Conservation (phyloP, 2,888 invertebrate species). For the Tetragnatha montana region DNA sequence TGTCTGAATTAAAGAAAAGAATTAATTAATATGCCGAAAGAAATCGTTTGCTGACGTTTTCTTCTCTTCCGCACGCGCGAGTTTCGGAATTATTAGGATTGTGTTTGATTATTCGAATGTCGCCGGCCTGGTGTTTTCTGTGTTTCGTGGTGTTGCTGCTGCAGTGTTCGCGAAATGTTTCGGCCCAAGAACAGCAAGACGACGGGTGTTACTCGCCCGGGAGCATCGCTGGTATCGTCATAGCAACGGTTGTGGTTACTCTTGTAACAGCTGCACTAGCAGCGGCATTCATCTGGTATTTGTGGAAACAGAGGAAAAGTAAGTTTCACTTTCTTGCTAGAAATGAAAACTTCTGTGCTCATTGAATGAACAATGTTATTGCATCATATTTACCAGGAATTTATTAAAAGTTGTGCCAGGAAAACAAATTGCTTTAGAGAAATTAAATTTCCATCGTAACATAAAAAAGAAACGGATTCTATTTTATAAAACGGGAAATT, state of each 20-base stretch:
- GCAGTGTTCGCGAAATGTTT: slow-evolving; percentile 13
- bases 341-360: too few relatives aligned
- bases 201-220: slow-evolving; percentile 61
- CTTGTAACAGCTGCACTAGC: slow-evolving; percentile 59
- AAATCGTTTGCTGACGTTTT: slow-evolving; percentile 1
- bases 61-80: not conserved
- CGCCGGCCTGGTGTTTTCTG: slow-evolving; percentile 16
- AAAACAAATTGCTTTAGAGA: too few relatives aligned
- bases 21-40: slow-evolving; percentile 24
- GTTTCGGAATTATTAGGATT: slow-evolving; percentile 27
- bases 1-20: not conserved
- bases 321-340: not conserved
- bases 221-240: slow-evolving; percentile 68
- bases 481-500: too few relatives aligned
- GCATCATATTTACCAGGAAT: too few relatives aligned
- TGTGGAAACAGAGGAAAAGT: slow-evolving; percentile 68
- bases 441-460: too few relatives aligned
- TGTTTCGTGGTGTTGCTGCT: slow-evolving; percentile 20
- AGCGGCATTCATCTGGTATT: slow-evolving; percentile 60
- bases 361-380: too few relatives aligned
- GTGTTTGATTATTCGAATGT: slow-evolving; percentile 17
- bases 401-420: too few relatives aligned
- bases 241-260: slow-evolving; percentile 66
- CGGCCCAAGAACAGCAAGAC: slow-evolving; percentile 27
- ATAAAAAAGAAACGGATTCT: too few relatives aligned